These are phyloP conservation scores for Malaclemys terrapin DNA, from an alignment of 2,113 vertebrate species.

Conservation along the genomic window DNA sequence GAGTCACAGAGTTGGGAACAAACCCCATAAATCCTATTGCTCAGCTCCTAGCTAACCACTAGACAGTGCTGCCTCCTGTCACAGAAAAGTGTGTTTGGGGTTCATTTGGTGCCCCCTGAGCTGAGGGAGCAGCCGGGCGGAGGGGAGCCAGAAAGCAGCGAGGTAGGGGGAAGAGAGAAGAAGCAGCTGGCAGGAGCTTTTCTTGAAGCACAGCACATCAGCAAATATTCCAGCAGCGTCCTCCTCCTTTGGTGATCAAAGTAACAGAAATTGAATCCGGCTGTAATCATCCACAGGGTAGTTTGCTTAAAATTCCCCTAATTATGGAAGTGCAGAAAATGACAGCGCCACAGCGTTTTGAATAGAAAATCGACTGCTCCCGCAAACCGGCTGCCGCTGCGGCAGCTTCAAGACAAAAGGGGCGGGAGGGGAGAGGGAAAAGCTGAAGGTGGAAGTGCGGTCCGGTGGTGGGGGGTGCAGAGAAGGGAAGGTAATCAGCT, in stretches of 20 bases:
- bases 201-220: constrained; percentile 45
- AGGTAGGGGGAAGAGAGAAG: not conserved
- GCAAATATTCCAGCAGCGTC: constrained; percentile 70
- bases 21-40: not conserved
- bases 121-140: not conserved
- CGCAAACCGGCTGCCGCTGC: constrained; percentile 38
- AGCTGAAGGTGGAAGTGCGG: not conserved
- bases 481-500: not conserved
- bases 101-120: not conserved
- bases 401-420: not conserved
- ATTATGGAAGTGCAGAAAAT: constrained; percentile 81
- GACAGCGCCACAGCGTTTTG: constrained; percentile 59
- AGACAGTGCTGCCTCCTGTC: not conserved
- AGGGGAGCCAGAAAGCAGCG: not conserved
- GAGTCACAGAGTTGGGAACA: not conserved
- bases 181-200: not conserved
- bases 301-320: constrained; percentile 82
- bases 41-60: not conserved
- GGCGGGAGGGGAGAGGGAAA: not conserved
- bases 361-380: constrained; percentile 72
- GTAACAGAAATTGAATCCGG: constrained; percentile 75
- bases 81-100: not conserved
- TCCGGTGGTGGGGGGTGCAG: not conserved
- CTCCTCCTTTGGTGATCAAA: constrained; percentile 77
- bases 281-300: constrained; percentile 76